Percentiles rank a stretch among this genome's conserved stretches.
These are phyloP conservation scores for Parazoanthus atlanticus DNA, from an alignment of 92 coral and sea anemone species.

Conservation along the genomic window DNA sequence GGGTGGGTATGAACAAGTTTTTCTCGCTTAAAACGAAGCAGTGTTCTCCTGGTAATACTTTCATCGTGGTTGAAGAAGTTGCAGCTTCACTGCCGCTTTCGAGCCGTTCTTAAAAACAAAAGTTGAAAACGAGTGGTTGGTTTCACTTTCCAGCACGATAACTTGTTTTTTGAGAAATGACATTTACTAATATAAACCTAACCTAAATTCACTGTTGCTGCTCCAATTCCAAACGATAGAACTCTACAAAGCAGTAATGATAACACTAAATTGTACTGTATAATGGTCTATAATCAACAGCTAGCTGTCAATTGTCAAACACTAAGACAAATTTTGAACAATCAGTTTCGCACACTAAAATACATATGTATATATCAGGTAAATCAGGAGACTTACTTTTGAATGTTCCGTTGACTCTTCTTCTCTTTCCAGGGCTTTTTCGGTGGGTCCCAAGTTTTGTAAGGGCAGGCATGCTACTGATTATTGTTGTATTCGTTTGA, in stretches of 20 bases:
- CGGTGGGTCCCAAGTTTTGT: neutral
- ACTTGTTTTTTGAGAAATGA: too few species aligned
- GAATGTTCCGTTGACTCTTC: neutral
- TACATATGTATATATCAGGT: neutral
- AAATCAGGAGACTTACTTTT: neutral
- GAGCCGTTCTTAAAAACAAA: neutral
- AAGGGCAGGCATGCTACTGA: too few species aligned
- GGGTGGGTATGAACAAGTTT: neutral
- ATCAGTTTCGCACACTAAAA: neutral
- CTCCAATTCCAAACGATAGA: too few species aligned
- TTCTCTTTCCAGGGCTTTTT: neutral
- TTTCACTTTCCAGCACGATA: too few species aligned
- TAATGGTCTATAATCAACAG: too few species aligned
- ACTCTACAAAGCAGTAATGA: too few species aligned
- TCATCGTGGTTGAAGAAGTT: neutral
- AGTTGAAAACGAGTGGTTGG: too few species aligned
- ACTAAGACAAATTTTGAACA: neutral
- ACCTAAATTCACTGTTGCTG: too few species aligned
- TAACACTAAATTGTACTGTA: too few species aligned
- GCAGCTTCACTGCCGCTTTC: neutral
- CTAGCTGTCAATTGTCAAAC: neutral
- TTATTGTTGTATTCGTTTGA: too few species aligned
- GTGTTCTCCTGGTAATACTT: neutral
- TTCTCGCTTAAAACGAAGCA: neutral
- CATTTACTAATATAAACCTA: too few species aligned